A percentile compares a stretch with the other conserved stretches of the same genome.
Conservation (phyloP, 2,113 vertebrate species). For the Hypomesus transpacificus region DNA sequence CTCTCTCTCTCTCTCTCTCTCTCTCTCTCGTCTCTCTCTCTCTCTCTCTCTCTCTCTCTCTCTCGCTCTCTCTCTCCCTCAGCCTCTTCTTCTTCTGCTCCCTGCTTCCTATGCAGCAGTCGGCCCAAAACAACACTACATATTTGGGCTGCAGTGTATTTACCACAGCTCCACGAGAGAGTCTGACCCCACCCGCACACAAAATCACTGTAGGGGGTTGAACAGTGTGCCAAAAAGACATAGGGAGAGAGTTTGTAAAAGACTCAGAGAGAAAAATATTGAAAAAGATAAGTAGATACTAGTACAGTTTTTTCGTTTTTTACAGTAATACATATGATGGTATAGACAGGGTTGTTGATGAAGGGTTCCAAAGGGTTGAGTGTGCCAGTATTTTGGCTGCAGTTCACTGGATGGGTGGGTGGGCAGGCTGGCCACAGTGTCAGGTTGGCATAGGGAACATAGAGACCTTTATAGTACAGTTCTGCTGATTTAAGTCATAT, state of each 20-base stretch:
- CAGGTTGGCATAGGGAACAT: constrained; percentile 62
- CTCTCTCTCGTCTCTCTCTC: constrained; percentile 8
- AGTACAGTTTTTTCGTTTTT: no score
- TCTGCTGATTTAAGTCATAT: constrained; percentile 68
- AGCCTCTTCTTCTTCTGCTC: constrained; percentile 30
- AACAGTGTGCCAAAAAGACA: constrained; percentile 32
- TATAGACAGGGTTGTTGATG: constrained; percentile 13
- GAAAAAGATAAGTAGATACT: neutral
- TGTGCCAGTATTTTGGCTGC: constrained; percentile 52
- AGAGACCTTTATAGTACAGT: constrained; percentile 61
- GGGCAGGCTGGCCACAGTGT: constrained; percentile 40
- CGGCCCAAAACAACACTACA: constrained; percentile 65
- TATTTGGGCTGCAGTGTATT: constrained; percentile 61
- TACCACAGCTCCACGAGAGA: constrained; percentile 54
- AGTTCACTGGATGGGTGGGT: constrained; percentile 26
- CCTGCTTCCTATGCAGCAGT: constrained; percentile 52
- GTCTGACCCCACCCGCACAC: constrained; percentile 54
- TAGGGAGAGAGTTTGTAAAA: constrained; percentile 17
- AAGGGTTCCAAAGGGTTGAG: constrained; percentile 54
- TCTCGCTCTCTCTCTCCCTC: constrained; percentile 29
- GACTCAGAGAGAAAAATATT: constrained; percentile 5
- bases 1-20: neutral
- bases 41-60: constrained; percentile 13
- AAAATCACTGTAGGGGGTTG: constrained; percentile 51
- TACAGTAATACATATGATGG: neutral